Evolutionary conservation across 2,888 invertebrate species (phyloP), one percentile per base, ranked within the genome.

Genomic region (Drosophila putrida): DNA sequence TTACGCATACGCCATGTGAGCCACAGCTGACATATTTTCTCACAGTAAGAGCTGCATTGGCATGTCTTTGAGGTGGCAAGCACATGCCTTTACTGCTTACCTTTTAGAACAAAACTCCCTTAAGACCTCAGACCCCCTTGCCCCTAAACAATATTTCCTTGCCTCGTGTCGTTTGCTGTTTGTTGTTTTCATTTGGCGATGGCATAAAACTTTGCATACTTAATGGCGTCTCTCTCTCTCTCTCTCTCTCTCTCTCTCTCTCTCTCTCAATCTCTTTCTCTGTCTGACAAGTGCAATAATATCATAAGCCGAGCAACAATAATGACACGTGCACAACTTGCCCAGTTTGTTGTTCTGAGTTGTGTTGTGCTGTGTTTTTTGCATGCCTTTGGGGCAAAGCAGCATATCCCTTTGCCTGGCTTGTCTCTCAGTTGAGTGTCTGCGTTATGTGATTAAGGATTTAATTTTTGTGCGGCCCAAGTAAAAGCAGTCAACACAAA

Each of bases 391-490:
- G 60, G 72, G 75, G 58, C 57, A 53, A 41, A 41, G 50, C 41
- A 38, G 31, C 49, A 60, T 43, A 71, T 60, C 36, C 61, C 58
- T 59, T 54, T 44, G 39, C 49, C 41, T 47, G 70, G 25, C 47
- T 47, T 57, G 47, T 47, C 62, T 47, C 78, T 81, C 20, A 20
- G 20, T 20, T 64, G 59, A 83, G 84, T 60, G 54, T 75, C 73
- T 74, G 69, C 73, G 76, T 80, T 84, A 88, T 88, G 87, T 90
- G 89, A 90, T 90, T 88, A 90, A 81, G 88, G 78, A 82, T 84
- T 78, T 75, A 81, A 82, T 87, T 82, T 74, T 75, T 82, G 71
- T 82, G 71, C 39, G 75, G 71, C 66, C 46, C 53, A 63, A 43
- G 43, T 43, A 25, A 43, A 43, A 43, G 25, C 43, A 43, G 43